Evolutionary conservation across 2,113 vertebrate genomes (phyloP), one percentile per base, ranked within the genome.

Genomic region (Silurus meridionalis): DNA sequence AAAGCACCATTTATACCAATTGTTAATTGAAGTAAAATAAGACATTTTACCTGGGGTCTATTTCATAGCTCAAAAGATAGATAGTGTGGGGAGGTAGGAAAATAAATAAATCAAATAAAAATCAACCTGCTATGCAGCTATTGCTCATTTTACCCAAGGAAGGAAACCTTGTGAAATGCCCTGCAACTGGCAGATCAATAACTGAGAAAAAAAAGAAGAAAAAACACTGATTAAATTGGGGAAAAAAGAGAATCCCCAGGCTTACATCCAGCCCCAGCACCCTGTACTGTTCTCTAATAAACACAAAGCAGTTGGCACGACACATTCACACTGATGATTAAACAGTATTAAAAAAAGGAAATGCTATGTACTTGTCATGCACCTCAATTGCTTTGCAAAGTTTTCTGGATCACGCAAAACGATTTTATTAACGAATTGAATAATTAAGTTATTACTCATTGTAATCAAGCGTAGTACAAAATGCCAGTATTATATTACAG

Each of bases 151-250:
- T 82, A 86, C 72, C 75, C 58, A 53, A 67, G 78, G 80, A 83
- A 86, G 80, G 74, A 83, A 81, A 87, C 71, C 71, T 75, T 79
- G 80, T 58, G 46, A 67, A 57, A 82, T 87, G 46, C 61, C 83
- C 61, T 80, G 80, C 87, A 84, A 87, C 88, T 52, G 67, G 61
- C 66, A 83, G 81, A 89, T 87, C 83, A 87, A 89, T 89, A 89
- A 80, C 48, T 28, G 86, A 87, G 86, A 0, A 78, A 55, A 78
- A 78, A n/a, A 78, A 78, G 23, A 78, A n/a, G 19, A 55, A 80
- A 78, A 88, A 83, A 64, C 80, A 83, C 83, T 82, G 88, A 89
- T 89, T 89, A 85, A 87, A 85, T 85, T 78, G 60, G 37, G n/a
- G 75, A 37, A 63, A 86, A 72, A 61, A 63, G 67, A 17, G 53